Percentiles rank a stretch among this genome's conserved stretches.
Conservation (phyloP, 2,888 invertebrate species). For the Acrobasis suavella region DNA sequence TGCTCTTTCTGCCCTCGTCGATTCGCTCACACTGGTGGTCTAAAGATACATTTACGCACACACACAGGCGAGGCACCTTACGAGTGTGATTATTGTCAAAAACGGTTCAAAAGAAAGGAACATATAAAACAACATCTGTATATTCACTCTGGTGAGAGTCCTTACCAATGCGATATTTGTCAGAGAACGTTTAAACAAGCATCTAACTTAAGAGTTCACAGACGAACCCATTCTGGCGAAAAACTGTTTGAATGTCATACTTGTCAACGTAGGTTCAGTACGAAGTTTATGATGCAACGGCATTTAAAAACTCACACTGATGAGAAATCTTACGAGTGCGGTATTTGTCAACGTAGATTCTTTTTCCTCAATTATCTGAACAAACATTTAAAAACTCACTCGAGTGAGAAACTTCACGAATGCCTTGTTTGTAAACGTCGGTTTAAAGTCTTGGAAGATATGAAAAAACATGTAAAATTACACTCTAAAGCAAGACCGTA, state of each 20-base stretch:
- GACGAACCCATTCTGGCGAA: not conserved
- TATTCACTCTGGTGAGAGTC: not conserved
- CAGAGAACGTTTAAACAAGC: not conserved
- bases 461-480: not conserved
- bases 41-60: not conserved
- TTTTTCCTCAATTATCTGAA: not conserved
- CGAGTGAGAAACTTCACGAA: not conserved
- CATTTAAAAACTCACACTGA: not conserved
- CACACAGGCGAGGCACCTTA: not conserved
- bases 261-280: not conserved
- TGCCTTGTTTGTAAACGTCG: not conserved
- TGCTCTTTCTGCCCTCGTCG: not conserved
- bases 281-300: not conserved
- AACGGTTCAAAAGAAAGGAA: not conserved
- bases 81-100: not conserved
- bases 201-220: not conserved
- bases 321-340: not conserved
- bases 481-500: not conserved
- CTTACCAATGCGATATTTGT: not conserved
- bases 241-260: not conserved
- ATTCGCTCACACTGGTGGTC: not conserved
- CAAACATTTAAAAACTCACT: not conserved
- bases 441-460: not conserved
- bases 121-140: not conserved
- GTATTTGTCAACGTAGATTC: not conserved